These are phyloP conservation scores for Leptocoma aspasia DNA, from an alignment of 2,113 vertebrate species.

Conservation along the genomic window DNA sequence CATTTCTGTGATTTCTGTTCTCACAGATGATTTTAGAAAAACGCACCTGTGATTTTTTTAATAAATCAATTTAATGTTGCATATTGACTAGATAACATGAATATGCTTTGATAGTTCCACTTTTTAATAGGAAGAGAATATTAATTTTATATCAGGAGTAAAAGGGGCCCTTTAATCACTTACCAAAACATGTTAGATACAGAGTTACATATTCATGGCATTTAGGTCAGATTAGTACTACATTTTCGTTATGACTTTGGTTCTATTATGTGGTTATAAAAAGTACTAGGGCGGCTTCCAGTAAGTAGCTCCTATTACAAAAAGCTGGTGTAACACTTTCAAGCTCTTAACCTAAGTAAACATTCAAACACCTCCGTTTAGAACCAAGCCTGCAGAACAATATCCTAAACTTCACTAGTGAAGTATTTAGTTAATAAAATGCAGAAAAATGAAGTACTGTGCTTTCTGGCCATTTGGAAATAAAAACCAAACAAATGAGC, in stretches of 20 bases:
- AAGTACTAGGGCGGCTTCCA: neutral
- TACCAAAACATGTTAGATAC: neutral
- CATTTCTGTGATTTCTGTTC: neutral
- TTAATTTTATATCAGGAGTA: neutral
- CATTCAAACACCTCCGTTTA: neutral
- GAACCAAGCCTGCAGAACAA: neutral
- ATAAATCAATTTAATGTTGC: neutral
- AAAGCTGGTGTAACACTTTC: neutral
- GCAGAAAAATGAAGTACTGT: neutral
- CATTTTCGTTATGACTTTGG: neutral
- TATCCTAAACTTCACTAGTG: neutral
- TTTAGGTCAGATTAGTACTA: neutral
- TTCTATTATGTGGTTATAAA: neutral
- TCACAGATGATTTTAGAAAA: neutral
- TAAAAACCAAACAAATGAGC: neutral
- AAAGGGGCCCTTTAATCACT: neutral
- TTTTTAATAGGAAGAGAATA: neutral
- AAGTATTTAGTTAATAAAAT: neutral
- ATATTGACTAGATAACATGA: neutral
- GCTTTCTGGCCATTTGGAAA: neutral
- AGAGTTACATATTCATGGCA: neutral
- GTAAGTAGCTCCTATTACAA: neutral
- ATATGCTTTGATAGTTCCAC: neutral
- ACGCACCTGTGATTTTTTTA: neutral
- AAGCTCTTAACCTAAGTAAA: neutral